These are phyloP conservation scores for Leucophenga maculata DNA, from an alignment of 2,888 invertebrate species.

Conservation along the genomic window DNA sequence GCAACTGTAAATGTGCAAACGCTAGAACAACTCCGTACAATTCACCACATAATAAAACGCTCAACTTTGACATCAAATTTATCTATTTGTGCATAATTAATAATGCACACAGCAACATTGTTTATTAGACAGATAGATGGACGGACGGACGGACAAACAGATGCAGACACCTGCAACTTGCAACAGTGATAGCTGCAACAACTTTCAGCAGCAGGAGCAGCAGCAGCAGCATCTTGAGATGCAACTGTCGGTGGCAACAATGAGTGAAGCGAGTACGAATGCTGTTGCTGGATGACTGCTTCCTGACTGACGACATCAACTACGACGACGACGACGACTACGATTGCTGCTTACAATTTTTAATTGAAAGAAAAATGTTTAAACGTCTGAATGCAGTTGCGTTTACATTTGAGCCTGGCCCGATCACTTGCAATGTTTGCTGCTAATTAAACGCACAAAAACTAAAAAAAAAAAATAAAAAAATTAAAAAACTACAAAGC, in stretches of 20 bases:
- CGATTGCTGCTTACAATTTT: constrained; percentile 58
- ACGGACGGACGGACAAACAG: not conserved
- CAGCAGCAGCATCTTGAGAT: constrained; percentile 3
- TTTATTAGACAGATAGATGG: constrained; percentile 14
- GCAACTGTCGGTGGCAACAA: constrained; percentile 15
- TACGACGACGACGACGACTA: constrained; percentile 40
- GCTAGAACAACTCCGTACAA: not conserved
- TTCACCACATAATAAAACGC: constrained; percentile 1
- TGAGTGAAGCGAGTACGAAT: constrained; percentile 32
- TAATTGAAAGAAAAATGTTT: constrained; percentile 54
- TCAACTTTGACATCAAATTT: constrained; percentile 26
- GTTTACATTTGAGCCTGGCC: constrained; percentile 18
- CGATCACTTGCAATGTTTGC: constrained; percentile 35
- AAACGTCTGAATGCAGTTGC: constrained; percentile 20
- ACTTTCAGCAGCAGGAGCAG: too few relatives aligned
- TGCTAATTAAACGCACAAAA: constrained; percentile 59
- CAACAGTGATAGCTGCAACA: not conserved
- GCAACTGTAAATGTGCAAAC: constrained; percentile 3
- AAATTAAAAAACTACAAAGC: constrained; percentile 39
- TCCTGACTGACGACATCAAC: constrained; percentile 41
- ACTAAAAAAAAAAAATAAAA: constrained; percentile 25
- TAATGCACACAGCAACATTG: constrained; percentile 18
- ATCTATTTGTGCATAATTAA: constrained; percentile 22
- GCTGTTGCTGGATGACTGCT: constrained; percentile 41
- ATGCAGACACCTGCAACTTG: constrained; percentile 16